Evolutionary conservation across 2,888 invertebrate genomes (phyloP).

Genomic region (Cepaea hortensis): DNA sequence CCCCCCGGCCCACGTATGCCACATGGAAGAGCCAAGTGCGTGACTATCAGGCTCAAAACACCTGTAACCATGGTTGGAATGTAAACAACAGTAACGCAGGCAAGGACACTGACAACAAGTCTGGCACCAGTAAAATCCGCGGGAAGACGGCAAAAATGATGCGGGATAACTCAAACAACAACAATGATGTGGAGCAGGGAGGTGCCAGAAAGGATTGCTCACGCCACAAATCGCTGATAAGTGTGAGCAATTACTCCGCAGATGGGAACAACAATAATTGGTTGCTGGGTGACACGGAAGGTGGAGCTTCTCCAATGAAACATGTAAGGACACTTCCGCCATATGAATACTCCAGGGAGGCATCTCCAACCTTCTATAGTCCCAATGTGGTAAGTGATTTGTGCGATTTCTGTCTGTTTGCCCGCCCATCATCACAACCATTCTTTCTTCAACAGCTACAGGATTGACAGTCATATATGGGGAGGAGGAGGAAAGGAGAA

Average conservation of each 20-base stretch:
- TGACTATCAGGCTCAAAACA: background rate
- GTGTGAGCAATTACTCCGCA: background rate
- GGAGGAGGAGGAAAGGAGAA: no score
- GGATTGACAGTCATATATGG: no score
- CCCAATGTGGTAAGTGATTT: constrained; percentile 32
- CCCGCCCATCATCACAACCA: no score
- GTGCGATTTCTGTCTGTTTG: no score
- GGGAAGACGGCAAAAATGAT: background rate
- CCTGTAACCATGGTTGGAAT: no score
- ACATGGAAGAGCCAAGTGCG: constrained; percentile 38
- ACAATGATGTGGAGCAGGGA: background rate
- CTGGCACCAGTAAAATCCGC: background rate
- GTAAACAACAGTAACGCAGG: background rate
- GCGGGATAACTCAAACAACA: background rate
- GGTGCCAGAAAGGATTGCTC: no score
- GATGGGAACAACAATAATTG: constrained; percentile 29
- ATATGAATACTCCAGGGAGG: constrained; percentile 9
- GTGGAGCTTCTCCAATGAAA: background rate
- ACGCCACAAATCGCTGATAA: background rate
- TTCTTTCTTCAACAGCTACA: no score
- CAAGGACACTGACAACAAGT: constrained; percentile 21
- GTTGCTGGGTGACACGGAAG: background rate
- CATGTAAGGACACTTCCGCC: constrained; percentile 22
- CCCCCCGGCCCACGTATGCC: constrained; percentile 35
- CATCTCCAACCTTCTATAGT: constrained; percentile 9